Conservation (phyloP, 2,888 invertebrate genomes). For the Tetragonisca angustula region DNA sequence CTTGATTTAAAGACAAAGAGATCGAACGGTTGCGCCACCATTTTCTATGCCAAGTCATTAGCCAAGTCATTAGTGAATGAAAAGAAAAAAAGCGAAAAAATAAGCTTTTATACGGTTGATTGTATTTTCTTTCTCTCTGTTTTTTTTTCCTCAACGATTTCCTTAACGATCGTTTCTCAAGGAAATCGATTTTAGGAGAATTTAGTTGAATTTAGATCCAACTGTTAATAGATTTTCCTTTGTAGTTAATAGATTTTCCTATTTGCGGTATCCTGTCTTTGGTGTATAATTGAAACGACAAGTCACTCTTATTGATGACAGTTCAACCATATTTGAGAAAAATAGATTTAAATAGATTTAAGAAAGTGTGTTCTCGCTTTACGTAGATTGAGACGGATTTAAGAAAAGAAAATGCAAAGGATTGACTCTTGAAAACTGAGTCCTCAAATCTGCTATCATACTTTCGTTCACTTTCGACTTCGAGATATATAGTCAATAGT, state of each 20-base stretch:
- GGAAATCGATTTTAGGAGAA: not conserved
- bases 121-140: no score
- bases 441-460: no score
- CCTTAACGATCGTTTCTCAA: not conserved
- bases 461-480: not conserved
- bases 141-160: no score
- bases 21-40: not conserved
- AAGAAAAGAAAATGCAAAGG: no score
- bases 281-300: not conserved
- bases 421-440: no score
- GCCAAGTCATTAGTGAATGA: no score
- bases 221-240: not conserved
- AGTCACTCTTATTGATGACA: not conserved
- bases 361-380: not conserved
- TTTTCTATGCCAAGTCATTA: not conserved
- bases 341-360: not conserved
- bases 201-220: no score
- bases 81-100: no score
- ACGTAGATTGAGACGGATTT: no score
- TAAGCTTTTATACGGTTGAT: not conserved
- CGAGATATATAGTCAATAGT: not conserved
- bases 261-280: not conserved
- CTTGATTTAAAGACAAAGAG: constrained; percentile 45
- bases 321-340: no score
- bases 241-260: no score